phyloP scores from a whole-genome alignment of 2,113 vertebrate species.

The Oncorhynchus clarkii region DNA sequence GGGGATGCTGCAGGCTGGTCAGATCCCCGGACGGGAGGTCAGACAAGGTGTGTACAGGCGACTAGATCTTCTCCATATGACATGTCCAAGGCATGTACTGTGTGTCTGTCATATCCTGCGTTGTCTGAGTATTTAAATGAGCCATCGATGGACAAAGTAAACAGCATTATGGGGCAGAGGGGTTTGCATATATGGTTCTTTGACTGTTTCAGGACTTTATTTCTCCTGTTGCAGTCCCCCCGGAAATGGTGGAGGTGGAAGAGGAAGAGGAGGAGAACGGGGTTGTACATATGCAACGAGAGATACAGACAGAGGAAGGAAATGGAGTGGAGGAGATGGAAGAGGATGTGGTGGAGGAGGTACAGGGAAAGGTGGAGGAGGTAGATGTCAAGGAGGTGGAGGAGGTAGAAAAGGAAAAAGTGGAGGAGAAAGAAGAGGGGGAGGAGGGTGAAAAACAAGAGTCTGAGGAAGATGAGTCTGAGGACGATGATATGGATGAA shows the following conservation, averaged over 20 bases:
- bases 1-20: constrained; percentile 90
- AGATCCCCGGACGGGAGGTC: constrained; percentile 88
- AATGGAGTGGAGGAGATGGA: constrained; percentile 15
- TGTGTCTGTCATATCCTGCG: neutral
- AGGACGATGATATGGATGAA: constrained; percentile 82
- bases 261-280: constrained; percentile 54
- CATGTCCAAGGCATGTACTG: neutral
- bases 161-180: no score
- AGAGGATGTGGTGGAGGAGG: constrained; percentile 36
- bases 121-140: neutral
- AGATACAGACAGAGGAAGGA: constrained; percentile 25
- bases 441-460: constrained; percentile 26
- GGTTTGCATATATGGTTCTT: neutral
- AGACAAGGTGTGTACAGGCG: constrained; percentile 74
- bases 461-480: constrained; percentile 41
- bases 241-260: constrained; percentile 62
- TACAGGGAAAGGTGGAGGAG: constrained; percentile 83
- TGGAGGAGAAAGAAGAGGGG: constrained; percentile 33
- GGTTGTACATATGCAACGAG: constrained; percentile 21
- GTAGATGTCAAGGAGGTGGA: neutral
- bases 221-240: constrained; percentile 28
- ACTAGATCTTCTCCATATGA: neutral
- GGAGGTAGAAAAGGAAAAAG: neutral
- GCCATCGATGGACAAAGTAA: no score
- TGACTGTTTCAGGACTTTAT: neutral